Evolutionary conservation across 2,113 vertebrate species (phyloP).

Genomic region (Caranx ignobilis): DNA sequence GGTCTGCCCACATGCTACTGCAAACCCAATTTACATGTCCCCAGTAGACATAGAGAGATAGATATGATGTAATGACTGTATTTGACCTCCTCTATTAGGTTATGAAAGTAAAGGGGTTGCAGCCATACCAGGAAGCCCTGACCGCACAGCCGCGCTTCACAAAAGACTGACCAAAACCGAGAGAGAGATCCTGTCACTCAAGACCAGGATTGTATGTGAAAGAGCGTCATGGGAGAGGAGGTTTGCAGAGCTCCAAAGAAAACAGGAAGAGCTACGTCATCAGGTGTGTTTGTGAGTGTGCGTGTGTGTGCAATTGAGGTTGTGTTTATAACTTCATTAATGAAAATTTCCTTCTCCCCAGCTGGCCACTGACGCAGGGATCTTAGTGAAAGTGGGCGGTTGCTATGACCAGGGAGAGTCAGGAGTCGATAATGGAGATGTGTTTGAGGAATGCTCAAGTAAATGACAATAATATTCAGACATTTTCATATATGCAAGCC

Average conservation of each 20-base stretch:
- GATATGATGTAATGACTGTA: not conserved
- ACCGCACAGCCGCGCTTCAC: constrained; percentile 64
- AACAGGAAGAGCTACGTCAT: constrained; percentile 81
- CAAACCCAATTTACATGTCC: not conserved
- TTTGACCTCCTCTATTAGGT: constrained; percentile 38
- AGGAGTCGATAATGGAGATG: constrained; percentile 58
- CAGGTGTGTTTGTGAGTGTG: constrained; percentile 70
- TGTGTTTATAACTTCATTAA: not conserved
- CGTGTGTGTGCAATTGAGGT: not conserved
- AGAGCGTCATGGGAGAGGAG: constrained; percentile 86
- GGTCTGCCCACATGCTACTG: not conserved
- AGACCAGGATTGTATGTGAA: constrained; percentile 83
- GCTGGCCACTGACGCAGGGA: constrained; percentile 68
- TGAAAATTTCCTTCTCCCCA: constrained; percentile 29
- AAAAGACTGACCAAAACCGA: constrained; percentile 83
- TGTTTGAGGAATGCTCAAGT: constrained; percentile 64
- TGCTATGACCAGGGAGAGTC: constrained; percentile 47
- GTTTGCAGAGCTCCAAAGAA: constrained; percentile 85
- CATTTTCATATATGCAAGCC: not conserved
- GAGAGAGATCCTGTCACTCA: constrained; percentile 83
- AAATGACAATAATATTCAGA: constrained; percentile 18
- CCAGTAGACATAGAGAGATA: not conserved
- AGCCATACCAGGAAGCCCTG: constrained; percentile 60
- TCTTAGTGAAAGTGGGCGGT: constrained; percentile 29
- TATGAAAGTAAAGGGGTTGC: constrained; percentile 46